Base-by-base conservation (phyloP, 2,797 vertebrate genomes). In the Myiotriccus ornatus region DNA sequence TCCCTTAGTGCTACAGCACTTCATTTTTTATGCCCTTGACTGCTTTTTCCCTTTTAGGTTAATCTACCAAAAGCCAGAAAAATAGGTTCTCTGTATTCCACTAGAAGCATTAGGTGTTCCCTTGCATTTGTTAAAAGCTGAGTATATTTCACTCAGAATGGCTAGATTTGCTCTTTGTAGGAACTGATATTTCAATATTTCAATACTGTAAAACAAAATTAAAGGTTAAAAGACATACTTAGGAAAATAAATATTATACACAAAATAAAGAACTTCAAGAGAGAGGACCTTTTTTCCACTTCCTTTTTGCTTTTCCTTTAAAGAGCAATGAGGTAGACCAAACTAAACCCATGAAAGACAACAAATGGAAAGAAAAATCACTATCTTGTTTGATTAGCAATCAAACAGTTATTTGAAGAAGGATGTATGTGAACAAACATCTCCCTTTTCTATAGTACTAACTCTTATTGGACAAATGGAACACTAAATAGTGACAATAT, bases 401-500 rank as follows among this genome's bases (percentile, higher is more conserved):
- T 30, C 15, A 63, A 41, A 57, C 9, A 50, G n/a, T 34, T 69
- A 56, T 83, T 95, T 94, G 57, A 27, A 91, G 73, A 95, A 84
- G 22, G 28, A 27, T 55, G 28, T 34, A 10, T 64, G 43, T 57
- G 85, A 93, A 87, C 34, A 35, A 74, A 94, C 59, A 32, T 65
- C 93, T 95, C 91, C 73, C 75, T 94, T 95, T 94, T 89, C 57
- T 94, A 47, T 35, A 93, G 10, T 71, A 89, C 64, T 73, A 68
- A 34, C 37, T 84, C 43, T 76, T 80, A 57, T 2, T 92, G 56
- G 76, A 93, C 22, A 95, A 96, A n/a, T 23, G 41, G 87, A 92
- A 73, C 17, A 62, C 41, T 77, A 84, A 92, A 34, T 65, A 93
- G 88, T 57, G 71, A 73, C 67, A 93, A 86, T 32, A 94, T 82